Evolutionary conservation across 2,888 invertebrate genomes (phyloP).

Genomic region (Zygothrica quintamaculata): DNA sequence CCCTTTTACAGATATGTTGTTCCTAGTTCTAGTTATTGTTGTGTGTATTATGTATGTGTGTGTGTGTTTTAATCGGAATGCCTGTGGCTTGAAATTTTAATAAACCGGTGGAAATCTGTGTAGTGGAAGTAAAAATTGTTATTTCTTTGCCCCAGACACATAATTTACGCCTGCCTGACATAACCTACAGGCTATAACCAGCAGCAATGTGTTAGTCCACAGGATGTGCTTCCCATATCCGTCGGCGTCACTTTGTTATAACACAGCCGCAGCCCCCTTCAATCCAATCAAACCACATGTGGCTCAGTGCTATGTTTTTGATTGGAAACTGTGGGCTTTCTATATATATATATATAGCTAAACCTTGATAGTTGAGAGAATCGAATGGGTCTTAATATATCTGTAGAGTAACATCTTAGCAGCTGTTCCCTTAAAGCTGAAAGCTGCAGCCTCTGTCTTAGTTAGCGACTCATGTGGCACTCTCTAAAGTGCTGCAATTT

Average conservation of each 20-base stretch:
- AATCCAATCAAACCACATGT: constrained; percentile 5
- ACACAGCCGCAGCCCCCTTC: too few species aligned
- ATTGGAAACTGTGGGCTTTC: too few species aligned
- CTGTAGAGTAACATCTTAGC: too few species aligned
- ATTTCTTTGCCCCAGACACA: constrained; percentile 30
- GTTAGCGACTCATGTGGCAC: too few species aligned
- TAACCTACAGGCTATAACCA: not conserved
- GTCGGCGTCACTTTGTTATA: too few species aligned
- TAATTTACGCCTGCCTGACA: constrained; percentile 41
- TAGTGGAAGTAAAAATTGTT: constrained; percentile 37
- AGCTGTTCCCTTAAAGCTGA: too few species aligned
- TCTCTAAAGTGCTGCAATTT: not conserved
- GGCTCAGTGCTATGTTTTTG: constrained; percentile 1
- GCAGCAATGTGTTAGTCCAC: too few species aligned
- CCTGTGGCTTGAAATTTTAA: constrained; percentile 60
- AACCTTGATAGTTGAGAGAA: too few species aligned
- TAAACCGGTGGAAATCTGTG: constrained; percentile 35
- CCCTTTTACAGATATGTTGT: constrained; percentile 14
- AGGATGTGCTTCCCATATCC: constrained; percentile 32
- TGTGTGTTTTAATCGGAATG: constrained; percentile 34
- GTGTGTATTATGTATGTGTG: constrained; percentile 10
- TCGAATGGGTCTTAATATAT: too few species aligned
- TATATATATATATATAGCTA: too few species aligned
- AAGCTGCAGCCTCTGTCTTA: too few species aligned
- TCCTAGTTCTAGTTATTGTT: not conserved